Evolutionary conservation across 1,140 invertebrate genomes (phyloP).

Genomic region (Halictus rubicundus): DNA sequence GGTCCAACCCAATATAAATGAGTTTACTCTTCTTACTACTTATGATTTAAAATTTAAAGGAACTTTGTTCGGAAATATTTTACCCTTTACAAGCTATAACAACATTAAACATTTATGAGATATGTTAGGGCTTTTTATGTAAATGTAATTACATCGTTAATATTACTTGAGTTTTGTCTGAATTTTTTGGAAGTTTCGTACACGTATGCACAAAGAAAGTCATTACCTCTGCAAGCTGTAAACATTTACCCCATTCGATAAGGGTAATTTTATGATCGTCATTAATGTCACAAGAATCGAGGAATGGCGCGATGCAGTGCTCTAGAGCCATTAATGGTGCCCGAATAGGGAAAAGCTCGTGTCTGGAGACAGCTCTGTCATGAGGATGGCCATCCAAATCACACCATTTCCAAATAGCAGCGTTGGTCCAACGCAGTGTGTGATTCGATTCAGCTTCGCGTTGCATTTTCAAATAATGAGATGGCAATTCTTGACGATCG

Average conservation of each 20-base stretch:
- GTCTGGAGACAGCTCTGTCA: constrained; percentile 92
- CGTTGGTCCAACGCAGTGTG: constrained; percentile 92
- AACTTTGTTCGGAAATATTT: too few species aligned
- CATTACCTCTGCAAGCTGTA: constrained; percentile 89
- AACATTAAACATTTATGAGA: too few species aligned
- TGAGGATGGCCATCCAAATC: constrained; percentile 94
- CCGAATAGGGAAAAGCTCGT: constrained; percentile 96
- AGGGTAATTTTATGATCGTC: constrained; percentile 94
- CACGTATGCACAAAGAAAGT: too few species aligned
- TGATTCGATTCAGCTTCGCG: constrained; percentile 92
- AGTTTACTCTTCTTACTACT: too few species aligned
- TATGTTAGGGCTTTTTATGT: too few species aligned
- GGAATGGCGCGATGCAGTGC: constrained; percentile 97
- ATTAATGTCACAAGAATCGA: constrained; percentile 92
- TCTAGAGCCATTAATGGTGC: constrained; percentile 95
- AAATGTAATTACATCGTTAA: too few species aligned
- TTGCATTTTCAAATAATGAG: constrained; percentile 92
- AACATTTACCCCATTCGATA: constrained; percentile 94
- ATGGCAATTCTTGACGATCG: constrained; percentile 91
- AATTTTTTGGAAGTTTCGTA: too few species aligned
- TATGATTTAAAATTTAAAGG: too few species aligned
- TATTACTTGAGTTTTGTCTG: too few species aligned
- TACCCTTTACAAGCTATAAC: too few species aligned
- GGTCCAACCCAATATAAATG: too few species aligned
- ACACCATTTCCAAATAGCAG: constrained; percentile 98